Base-by-base conservation (phyloP, 2,888 invertebrate genomes). In the Limulus polyphemus region DNA sequence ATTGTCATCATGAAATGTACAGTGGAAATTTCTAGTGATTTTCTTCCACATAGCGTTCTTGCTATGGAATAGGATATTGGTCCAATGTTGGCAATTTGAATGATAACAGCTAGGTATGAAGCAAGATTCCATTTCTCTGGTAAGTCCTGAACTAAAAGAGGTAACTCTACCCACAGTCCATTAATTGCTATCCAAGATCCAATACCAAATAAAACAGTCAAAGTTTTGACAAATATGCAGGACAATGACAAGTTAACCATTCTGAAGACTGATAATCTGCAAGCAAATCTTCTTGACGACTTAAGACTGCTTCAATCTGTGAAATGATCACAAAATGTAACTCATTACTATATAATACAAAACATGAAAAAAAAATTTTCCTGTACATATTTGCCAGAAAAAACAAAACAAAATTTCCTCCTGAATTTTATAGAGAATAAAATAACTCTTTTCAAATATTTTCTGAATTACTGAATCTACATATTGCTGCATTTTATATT, bases 111-210 rank as follows among this genome's bases (percentile, higher is more conserved):
- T 76, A 94, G 83, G 73, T 86, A 86, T 0, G 91, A 86, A 0
- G 92, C 88, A 63, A 94, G 81, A 73, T 81, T 82, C 93, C 93
- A 94, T 71, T 83, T 83, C 79, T 94, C 94, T 0, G 94, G 93
- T 59, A 90, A 83, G 54, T 79, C 79, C 67, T 84, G 81, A 10
- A 91, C 88, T 60, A 94, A 79, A 68, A 92, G 79, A 12, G 93
- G 92, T 67, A 93, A 78, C 76, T 94, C 90, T 67, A 92, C 86
- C 79, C 85, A 94, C 65, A 90, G 81, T 12, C 88, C 89, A 78
- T 92, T 94, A 63, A 93, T 84, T 57, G 87, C 87, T 69, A 92
- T 82, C 93, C 93, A 94, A 52, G 92, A 78, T 12, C 77, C 75
- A 11, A 78, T 73, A 7, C 78, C 79, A 17, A 63, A 68, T 9